Percentiles rank a stretch among this genome's conserved stretches.
Evolutionary conservation across 35 echinoderm and acorn worm genomes (phyloP).

Genomic region (Lytechinus variegatus): DNA sequence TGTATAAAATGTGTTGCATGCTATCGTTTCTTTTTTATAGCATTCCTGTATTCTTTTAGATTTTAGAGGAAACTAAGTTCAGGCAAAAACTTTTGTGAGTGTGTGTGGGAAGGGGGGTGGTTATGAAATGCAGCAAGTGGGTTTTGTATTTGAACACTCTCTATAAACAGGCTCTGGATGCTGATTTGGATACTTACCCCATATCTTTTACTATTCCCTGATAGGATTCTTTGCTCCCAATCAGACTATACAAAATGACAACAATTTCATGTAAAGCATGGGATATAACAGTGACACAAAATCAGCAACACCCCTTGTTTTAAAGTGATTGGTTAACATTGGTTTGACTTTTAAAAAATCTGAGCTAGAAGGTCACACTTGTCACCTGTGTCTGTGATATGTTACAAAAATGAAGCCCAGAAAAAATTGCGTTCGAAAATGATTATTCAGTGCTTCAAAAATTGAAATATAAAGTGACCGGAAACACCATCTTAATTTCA

Average conservation of each 20-base stretch:
- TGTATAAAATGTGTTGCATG: background rate
- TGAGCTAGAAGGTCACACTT: no score
- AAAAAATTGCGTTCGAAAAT: no score
- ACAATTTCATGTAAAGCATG: background rate
- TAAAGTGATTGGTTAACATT: no score
- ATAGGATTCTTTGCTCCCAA: background rate
- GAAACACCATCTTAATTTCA: no score
- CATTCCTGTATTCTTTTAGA: no score
- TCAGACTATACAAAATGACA: slow-evolving; percentile 3
- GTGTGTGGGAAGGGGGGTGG: background rate
- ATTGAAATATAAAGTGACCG: no score
- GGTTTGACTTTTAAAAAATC: no score
- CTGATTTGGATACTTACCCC: background rate
- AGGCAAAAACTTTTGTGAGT: background rate
- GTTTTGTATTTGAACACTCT: background rate
- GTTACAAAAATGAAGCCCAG: no score
- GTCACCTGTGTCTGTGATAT: no score
- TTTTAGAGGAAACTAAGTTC: background rate
- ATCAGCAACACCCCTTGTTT: background rate
- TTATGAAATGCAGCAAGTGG: background rate
- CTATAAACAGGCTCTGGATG: background rate
- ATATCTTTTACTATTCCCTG: background rate
- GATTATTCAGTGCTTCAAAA: no score
- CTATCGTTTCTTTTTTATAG: background rate
- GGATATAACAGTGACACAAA: background rate